Evolutionary conservation across 2,113 vertebrate genomes (phyloP).

Genomic region (Paralichthys olivaceus): DNA sequence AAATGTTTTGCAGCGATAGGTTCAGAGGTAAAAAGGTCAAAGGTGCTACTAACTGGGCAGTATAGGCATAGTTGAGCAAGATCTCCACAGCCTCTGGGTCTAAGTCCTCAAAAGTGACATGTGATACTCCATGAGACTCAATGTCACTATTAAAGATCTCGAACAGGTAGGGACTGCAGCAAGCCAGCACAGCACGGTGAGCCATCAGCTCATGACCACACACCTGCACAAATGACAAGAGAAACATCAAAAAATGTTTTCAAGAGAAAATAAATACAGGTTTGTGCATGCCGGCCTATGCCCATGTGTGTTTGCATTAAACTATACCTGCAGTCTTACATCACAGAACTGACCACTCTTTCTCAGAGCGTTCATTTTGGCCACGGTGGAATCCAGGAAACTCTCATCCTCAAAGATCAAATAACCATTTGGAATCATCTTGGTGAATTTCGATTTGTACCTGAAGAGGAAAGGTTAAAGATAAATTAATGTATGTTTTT

Average conservation of each 20-base stretch:
- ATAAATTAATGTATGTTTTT: not conserved
- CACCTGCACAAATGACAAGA: conserved; percentile 74
- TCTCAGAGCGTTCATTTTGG: conserved; percentile 98
- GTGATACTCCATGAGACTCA: conserved; percentile 93
- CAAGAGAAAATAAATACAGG: not conserved
- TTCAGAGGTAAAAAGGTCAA: not conserved
- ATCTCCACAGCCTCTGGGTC: conserved; percentile 97
- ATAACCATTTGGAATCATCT: conserved; percentile 98
- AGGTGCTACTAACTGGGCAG: conserved; percentile 92
- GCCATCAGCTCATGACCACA: conserved; percentile 97
- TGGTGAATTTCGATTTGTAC: conserved; percentile 66
- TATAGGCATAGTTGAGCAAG: conserved; percentile 96
- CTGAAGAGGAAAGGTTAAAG: conserved; percentile 32
- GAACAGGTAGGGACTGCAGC: conserved; percentile 98
- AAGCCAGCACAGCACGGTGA: conserved; percentile 96
- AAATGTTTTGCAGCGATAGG: not conserved
- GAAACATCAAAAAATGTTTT: not conserved
- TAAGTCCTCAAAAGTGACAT: conserved; percentile 98
- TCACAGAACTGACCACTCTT: conserved; percentile 99
- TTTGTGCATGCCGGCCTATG: not conserved
- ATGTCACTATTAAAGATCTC: conserved; percentile 97
- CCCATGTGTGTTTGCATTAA: not conserved
- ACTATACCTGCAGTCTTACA: conserved; percentile 94
- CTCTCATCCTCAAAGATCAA: conserved; percentile 98
- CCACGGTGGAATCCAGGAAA: conserved; percentile 97